Evolutionary conservation across 2,888 invertebrate genomes (phyloP), one percentile per base, ranked within the genome.

Genomic region (Leptopilina myrica): DNA sequence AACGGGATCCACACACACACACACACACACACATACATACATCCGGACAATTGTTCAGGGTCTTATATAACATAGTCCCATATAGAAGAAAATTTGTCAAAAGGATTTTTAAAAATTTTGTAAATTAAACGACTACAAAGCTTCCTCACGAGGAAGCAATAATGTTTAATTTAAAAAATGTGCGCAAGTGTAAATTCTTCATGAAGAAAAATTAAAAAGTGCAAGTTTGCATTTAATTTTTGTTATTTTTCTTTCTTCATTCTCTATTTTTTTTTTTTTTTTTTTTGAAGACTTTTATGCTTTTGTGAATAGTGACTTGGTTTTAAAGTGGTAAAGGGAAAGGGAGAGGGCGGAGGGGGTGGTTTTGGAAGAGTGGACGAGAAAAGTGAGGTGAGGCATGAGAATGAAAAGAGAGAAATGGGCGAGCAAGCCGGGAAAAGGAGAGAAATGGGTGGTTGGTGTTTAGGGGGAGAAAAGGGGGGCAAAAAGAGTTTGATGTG

Each of bases 361-460:
- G 49, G 49, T 9, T 49, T 62, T 62, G 62, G 20, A 49, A 26
- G 26, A 8, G 26, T 69, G 69, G 49, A 49, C 49, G 20, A 49
- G 49, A 26, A 69, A 69, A 69, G 69, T 69, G 69, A 69, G 69
- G 69, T 69, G 53, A 69, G 26, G 69, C 53, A 69, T 69, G 69
- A 69, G 69, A 69, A 69, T 53, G 69, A 53, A 69, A 69, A 53
- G 53, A 53, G 53, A 53, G 53, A 69, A 69, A 53, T 69, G 53
- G 69, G 33, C 9, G 69, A 69, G 69, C 53, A 69, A 69, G 49
- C 49, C n/a, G 26, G 69, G 53, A 69, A 49, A 69, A 33, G 53
- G 53, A 69, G 53, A 69, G 9, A 53, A 69, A 33, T 69, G 69
- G 69, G 53, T 53, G 53, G 69, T 53, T 7, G 53, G 69, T 14